Evolutionary conservation across 2,888 invertebrate species (phyloP), one percentile per base, ranked within the genome.

Genomic region (Temnothorax unifasciatus): DNA sequence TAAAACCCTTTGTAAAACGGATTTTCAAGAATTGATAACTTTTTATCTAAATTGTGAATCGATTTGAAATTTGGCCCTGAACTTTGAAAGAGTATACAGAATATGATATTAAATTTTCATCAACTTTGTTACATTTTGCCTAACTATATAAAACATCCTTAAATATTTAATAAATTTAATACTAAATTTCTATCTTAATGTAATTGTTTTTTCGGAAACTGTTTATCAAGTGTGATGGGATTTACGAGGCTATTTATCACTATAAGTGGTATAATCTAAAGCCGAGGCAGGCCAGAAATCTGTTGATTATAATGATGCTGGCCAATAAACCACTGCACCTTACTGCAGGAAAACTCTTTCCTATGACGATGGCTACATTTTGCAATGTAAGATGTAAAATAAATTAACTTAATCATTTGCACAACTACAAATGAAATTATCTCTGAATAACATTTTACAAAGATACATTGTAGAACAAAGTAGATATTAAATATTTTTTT

Each of bases 311-410:
- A 34, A 74, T 82, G 66, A 21, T 41, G 8, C 18, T 47, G 3
- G 57, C 74, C 18, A 74, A 25, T 6, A 82, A 18, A 25, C 82
- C 82, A n/a, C 34, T 82, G n/a, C 9, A 75, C 1, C 38, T 82
- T 5, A 75, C 82, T 34, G 82, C 82, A 15, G 82, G 82, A 63
- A 82, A 82, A 64, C 11, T 82, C 3, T 63, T 74, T 74, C 82
- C 82, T 54, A 74, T 82, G 21, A 82, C 74, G 2, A 64, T 75
- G 64, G n/a, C 82, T 15, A 82, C 82, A 4, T 75, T 75, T 9
- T 54, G 74, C 11, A 41, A 61, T 18, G 82, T 82, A 82, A 47
- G 47, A 64, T 41, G 6, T 6, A 34, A 13, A 47, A 8, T 15
- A 38, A 50, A 34, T 13, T 52, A 50, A 69, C 0, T 13, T 69